Conservation (phyloP, 1,140 invertebrate genomes). For the Drosophila ogumai region DNA sequence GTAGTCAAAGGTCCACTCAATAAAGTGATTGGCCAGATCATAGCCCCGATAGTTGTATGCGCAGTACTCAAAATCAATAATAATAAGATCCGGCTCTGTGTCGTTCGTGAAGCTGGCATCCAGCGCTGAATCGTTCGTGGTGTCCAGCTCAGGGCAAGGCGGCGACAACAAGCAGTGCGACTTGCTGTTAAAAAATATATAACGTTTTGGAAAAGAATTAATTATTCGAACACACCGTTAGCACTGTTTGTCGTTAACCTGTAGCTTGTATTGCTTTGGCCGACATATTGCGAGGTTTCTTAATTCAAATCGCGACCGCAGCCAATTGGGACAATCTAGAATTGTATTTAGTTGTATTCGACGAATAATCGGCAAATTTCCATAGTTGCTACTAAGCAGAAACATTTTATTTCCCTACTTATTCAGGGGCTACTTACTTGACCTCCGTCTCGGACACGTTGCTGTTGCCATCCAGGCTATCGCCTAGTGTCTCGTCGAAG, state of each 20-base stretch:
- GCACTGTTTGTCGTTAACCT: slow-evolving; percentile 59
- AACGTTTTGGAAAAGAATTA: slow-evolving; percentile 21
- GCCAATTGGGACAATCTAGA: slow-evolving; percentile 61
- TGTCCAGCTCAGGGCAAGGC: slow-evolving; percentile 63
- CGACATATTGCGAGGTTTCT: slow-evolving; percentile 36
- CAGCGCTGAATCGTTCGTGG: slow-evolving; percentile 72
- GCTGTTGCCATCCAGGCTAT: slow-evolving; percentile 71
- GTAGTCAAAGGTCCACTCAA: slow-evolving; percentile 98
- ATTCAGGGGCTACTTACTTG: slow-evolving; percentile 52
- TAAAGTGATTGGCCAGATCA: slow-evolving; percentile 98
- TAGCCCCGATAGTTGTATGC: slow-evolving; percentile 97
- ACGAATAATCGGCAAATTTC: slow-evolving; percentile 43
- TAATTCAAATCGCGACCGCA: slow-evolving; percentile 69
- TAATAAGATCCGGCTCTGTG: slow-evolving; percentile 88
- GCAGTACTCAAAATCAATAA: slow-evolving; percentile 98
- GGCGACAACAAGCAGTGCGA: slow-evolving; percentile 43
- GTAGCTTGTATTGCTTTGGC: slow-evolving; percentile 56
- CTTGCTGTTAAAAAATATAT: slow-evolving; percentile 35
- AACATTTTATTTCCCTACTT: slow-evolving; percentile 5
- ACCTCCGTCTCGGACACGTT: slow-evolving; percentile 61
- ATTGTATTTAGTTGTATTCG: slow-evolving; percentile 68
- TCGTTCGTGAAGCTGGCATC: slow-evolving; percentile 73
- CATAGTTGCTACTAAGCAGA: slow-evolving; percentile 58
- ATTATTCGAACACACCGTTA: neutral
- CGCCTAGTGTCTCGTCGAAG: slow-evolving; percentile 68